Percentiles rank a stretch among this genome's conserved stretches.
Conservation (phyloP, 2,797 vertebrate genomes). For the Phaenicophaeus curvirostris region DNA sequence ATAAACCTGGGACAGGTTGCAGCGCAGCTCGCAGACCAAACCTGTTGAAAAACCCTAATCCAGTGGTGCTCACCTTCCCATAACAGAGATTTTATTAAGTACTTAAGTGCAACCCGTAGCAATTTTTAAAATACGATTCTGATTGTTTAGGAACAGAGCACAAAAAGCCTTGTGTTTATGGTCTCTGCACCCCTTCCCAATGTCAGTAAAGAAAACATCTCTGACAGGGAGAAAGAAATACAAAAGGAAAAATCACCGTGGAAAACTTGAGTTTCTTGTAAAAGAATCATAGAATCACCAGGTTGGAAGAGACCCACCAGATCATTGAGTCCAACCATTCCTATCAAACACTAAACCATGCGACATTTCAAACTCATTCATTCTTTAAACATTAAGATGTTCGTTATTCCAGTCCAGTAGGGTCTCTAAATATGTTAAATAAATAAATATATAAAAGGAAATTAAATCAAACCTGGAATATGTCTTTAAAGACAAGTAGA, state of each 20-base stretch:
- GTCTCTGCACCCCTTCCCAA: not conserved
- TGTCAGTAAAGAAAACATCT: too few species aligned
- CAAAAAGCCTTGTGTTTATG: rapidly evolving
- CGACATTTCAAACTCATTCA: not conserved
- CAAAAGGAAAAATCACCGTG: not conserved
- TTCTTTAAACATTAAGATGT: not conserved
- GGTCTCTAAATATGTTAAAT: not conserved
- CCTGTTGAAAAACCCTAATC: not conserved
- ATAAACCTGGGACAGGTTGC: too few species aligned
- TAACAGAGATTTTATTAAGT: not conserved
- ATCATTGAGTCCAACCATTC: too few species aligned
- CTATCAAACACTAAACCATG: too few species aligned
- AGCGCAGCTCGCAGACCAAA: not conserved
- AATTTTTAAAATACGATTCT: not conserved
- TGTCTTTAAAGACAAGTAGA: not conserved
- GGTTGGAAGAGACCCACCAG: too few species aligned
- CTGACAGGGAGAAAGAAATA: not conserved
- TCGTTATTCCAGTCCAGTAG: not conserved
- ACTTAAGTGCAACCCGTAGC: not conserved
- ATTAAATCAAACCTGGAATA: not conserved
- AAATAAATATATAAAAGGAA: too few species aligned
- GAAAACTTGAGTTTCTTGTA: not conserved
- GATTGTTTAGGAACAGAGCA: not conserved
- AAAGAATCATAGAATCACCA: too few species aligned
- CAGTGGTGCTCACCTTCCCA: not conserved